Evolutionary conservation across 2,888 invertebrate genomes (phyloP).

Genomic region (Serripes groenlandicus): DNA sequence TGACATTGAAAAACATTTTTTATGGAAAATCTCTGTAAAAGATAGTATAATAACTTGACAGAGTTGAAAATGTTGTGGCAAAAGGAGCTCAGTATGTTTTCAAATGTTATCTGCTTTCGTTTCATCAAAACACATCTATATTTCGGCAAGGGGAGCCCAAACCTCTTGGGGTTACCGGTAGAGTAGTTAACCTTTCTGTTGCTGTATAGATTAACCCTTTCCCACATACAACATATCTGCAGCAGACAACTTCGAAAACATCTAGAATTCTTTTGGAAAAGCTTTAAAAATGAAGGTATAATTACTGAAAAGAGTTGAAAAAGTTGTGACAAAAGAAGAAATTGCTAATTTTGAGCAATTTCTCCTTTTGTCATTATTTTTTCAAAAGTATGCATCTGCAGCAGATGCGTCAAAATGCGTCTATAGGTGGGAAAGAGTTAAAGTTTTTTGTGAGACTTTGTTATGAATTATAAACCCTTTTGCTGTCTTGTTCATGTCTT

Average conservation of each 20-base stretch:
- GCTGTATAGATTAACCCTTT: no score
- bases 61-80: not conserved
- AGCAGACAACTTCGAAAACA: no score
- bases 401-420: not conserved
- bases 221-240: no score
- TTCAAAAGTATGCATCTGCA: not conserved
- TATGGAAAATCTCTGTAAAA: no score
- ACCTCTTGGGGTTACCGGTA: no score
- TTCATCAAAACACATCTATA: no score
- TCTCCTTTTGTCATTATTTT: slow-evolving; percentile 1
- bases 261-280: no score
- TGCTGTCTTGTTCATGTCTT: not conserved
- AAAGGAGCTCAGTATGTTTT: no score
- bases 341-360: not conserved
- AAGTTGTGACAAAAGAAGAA: not conserved
- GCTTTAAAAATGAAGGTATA: not conserved
- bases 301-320: not conserved
- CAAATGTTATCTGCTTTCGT: no score
- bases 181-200: no score
- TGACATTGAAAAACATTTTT: no score
- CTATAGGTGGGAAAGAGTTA: not conserved
- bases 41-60: not conserved
- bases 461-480: not conserved
- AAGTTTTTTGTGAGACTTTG: not conserved
- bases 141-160: no score